Evolutionary conservation across 2,888 invertebrate genomes (phyloP).

Genomic region (Acleris holmiana): DNA sequence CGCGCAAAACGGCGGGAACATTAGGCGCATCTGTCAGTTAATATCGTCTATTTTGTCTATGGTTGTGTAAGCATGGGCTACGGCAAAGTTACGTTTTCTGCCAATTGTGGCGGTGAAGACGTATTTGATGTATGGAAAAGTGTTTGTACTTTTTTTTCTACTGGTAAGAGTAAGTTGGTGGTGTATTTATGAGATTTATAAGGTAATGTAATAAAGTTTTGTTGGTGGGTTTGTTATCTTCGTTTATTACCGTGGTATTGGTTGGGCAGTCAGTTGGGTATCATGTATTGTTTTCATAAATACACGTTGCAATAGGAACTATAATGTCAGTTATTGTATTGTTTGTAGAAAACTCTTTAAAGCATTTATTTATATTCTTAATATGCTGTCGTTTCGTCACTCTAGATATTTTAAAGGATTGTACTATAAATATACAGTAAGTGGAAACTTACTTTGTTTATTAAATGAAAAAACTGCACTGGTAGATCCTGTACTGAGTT

Average conservation of each 20-base stretch:
- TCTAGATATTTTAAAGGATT: no score
- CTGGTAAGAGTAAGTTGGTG: slow-evolving; percentile 15
- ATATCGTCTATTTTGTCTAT: slow-evolving; percentile 61
- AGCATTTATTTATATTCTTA: no score
- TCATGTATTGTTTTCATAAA: no score
- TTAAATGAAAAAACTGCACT: no score
- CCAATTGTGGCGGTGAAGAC: not conserved
- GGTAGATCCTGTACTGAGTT: no score
- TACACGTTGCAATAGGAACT: no score
- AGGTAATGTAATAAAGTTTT: slow-evolving; percentile 32
- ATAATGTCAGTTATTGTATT: no score
- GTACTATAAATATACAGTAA: no score
- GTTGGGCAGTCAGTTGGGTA: slow-evolving; percentile 4
- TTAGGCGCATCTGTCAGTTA: slow-evolving; percentile 75
- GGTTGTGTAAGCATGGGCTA: slow-evolving; percentile 33
- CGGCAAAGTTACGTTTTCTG: slow-evolving; percentile 8
- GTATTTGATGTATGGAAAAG: not conserved
- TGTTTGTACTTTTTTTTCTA: not conserved
- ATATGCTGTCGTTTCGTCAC: no score
- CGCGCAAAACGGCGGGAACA: slow-evolving; percentile 64
- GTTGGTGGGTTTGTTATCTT: slow-evolving; percentile 21
- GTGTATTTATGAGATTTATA: slow-evolving; percentile 28
- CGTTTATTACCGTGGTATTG: slow-evolving; percentile 33
- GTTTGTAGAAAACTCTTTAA: no score
- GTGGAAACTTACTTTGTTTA: no score